Evolutionary conservation across 1,140 invertebrate genomes (phyloP).

Genomic region (Leucophenga varia): DNA sequence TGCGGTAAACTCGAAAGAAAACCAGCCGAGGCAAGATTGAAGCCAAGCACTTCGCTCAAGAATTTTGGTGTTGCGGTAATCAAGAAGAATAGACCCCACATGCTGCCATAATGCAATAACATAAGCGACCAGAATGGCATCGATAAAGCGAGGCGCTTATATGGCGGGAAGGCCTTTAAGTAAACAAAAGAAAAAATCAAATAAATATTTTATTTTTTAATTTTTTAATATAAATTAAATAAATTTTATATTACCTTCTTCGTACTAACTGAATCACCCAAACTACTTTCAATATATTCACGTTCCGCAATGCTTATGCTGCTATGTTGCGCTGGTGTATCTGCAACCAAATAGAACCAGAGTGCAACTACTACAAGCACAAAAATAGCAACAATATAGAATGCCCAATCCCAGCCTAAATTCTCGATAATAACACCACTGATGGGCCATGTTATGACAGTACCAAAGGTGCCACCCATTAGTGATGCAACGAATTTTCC

Average conservation of each 20-base stretch:
- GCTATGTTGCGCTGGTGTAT: constrained; percentile 73
- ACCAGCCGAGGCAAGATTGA: constrained; percentile 74
- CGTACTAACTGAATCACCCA: constrained; percentile 55
- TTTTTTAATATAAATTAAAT: no score
- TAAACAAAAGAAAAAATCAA: neutral
- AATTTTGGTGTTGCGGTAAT: constrained; percentile 88
- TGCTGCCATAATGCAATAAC: constrained; percentile 72
- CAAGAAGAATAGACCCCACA: constrained; percentile 80
- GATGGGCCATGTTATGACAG: constrained; percentile 72
- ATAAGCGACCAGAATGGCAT: constrained; percentile 68
- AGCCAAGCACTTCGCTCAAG: constrained; percentile 76
- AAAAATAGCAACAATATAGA: constrained; percentile 69
- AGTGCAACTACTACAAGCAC: constrained; percentile 63
- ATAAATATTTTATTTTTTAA: no score
- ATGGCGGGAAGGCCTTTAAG: constrained; percentile 61
- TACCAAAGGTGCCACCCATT: constrained; percentile 76
- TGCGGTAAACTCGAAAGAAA: constrained; percentile 71
- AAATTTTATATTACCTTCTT: constrained; percentile 49
- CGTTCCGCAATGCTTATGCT: constrained; percentile 76
- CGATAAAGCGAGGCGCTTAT: constrained; percentile 63
- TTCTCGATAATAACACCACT: constrained; percentile 66
- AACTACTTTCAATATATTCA: constrained; percentile 69
- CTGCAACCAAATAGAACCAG: constrained; percentile 69
- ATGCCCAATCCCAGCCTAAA: constrained; percentile 72
- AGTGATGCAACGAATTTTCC: constrained; percentile 74